Conservation (phyloP, 2,797 vertebrate species). For the Sebastes oblongus region DNA sequence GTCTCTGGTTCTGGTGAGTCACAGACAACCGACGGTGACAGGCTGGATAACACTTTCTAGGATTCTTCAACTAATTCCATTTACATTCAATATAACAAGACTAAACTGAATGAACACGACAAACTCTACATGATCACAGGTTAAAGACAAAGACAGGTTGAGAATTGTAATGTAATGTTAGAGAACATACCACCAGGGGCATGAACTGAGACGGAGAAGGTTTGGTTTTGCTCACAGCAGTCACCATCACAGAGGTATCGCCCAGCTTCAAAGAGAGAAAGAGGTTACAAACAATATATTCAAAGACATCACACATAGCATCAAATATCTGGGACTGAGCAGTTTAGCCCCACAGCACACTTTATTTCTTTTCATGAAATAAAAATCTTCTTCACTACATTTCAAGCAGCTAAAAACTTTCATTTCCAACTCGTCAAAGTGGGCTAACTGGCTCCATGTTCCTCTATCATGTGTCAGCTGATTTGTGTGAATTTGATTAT, state of each 20-base stretch:
- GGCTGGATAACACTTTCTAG: neutral
- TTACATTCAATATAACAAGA: neutral
- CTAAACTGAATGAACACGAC: neutral
- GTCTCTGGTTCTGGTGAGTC: neutral
- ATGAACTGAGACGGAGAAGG: constrained; percentile 92
- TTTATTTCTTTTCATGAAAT: neutral
- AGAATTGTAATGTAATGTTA: neutral
- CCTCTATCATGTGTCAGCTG: neutral
- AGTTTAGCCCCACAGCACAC: neutral
- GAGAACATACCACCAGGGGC: constrained; percentile 92
- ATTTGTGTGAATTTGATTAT: neutral
- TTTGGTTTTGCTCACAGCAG: constrained; percentile 95
- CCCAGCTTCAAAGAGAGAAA: constrained; percentile 83
- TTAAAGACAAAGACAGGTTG: neutral
- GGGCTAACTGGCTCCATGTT: neutral
- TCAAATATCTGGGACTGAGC: neutral
- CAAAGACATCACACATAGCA: neutral
- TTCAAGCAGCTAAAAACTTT: neutral
- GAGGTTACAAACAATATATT: neutral
- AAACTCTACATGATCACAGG: neutral
- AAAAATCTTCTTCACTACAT: neutral
- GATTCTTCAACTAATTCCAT: neutral
- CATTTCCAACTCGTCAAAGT: neutral
- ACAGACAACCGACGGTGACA: neutral
- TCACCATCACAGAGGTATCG: constrained; percentile 97